Percentiles rank a stretch among this genome's conserved stretches.
Evolutionary conservation across 1,140 invertebrate species (phyloP).

Genomic region (Drosophila hydei): DNA sequence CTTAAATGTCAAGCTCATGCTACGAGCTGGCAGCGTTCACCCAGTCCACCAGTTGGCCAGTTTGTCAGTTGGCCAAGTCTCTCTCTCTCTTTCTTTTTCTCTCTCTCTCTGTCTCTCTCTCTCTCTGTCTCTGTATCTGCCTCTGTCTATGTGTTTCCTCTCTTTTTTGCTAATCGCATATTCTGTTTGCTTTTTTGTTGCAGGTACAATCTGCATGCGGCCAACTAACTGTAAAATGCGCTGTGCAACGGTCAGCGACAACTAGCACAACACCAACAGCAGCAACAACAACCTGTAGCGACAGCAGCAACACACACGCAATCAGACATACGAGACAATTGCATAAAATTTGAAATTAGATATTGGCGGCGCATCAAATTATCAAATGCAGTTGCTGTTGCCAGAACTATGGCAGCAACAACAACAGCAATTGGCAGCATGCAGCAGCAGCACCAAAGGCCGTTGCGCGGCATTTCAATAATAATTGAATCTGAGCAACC

Average conservation of each 20-base stretch:
- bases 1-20: constrained; percentile 75
- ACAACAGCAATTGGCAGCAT: constrained; percentile 34
- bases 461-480: constrained; percentile 75
- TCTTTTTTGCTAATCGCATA: constrained; percentile 14
- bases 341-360: constrained; percentile 58
- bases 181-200: constrained; percentile 46
- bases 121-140: constrained; percentile 10
- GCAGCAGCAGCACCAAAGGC: constrained; percentile 53
- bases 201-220: constrained; percentile 64
- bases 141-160: constrained; percentile 6
- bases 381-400: constrained; percentile 69
- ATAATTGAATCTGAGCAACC: constrained; percentile 61
- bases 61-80: constrained; percentile 30
- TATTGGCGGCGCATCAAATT: constrained; percentile 51
- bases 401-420: constrained; percentile 53
- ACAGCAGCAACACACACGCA: constrained; percentile 25
- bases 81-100: background rate
- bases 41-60: constrained; percentile 21
- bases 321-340: constrained; percentile 45
- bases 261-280: constrained; percentile 31
- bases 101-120: constrained; percentile 13
- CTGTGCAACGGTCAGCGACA: constrained; percentile 67
- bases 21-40: constrained; percentile 19
- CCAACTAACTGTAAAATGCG: constrained; percentile 67
- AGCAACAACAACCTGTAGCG: constrained; percentile 33